Percentiles rank a stretch among this genome's conserved stretches.
phyloP scores from a whole-genome alignment of 1,140 invertebrate genomes.

The Drosophila oshimai region DNA sequence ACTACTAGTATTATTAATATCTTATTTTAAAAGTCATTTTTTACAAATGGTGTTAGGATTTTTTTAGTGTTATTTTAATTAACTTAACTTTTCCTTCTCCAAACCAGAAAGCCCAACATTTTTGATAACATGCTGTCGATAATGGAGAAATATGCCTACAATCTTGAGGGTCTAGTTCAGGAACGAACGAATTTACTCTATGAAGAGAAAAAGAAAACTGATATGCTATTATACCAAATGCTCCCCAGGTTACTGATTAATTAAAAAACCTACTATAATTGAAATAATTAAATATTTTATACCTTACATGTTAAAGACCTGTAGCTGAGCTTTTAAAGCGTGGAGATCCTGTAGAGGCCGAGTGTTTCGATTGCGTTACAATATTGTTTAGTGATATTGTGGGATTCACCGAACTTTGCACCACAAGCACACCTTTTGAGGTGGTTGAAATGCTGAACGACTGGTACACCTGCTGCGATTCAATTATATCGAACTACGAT shows the following conservation, averaged over 20 bases:
- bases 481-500: slow-evolving; percentile 94
- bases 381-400: slow-evolving; percentile 97
- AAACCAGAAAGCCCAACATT: slow-evolving; percentile 91
- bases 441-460: slow-evolving; percentile 94
- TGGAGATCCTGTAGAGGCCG: slow-evolving; percentile 93
- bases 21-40: too few species aligned
- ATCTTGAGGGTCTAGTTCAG: slow-evolving; percentile 94
- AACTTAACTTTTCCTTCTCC: neutral
- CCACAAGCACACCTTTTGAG: slow-evolving; percentile 92
- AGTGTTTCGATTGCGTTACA: slow-evolving; percentile 94
- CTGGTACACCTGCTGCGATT: slow-evolving; percentile 96
- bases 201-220: slow-evolving; percentile 96
- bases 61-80: neutral
- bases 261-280: neutral
- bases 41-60: too few species aligned
- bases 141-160: slow-evolving; percentile 97
- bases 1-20: too few species aligned
- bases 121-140: slow-evolving; percentile 98
- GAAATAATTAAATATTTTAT: too few species aligned
- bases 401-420: slow-evolving; percentile 97
- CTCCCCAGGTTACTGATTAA: slow-evolving; percentile 88
- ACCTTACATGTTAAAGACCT: slow-evolving; percentile 85
- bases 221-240: slow-evolving; percentile 95
- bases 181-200: slow-evolving; percentile 95
- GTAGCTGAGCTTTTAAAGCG: slow-evolving; percentile 94